Evolutionary conservation across 1,140 invertebrate species (phyloP), one percentile per base, ranked within the genome.

Genomic region (Drosophila kepulauana): DNA sequence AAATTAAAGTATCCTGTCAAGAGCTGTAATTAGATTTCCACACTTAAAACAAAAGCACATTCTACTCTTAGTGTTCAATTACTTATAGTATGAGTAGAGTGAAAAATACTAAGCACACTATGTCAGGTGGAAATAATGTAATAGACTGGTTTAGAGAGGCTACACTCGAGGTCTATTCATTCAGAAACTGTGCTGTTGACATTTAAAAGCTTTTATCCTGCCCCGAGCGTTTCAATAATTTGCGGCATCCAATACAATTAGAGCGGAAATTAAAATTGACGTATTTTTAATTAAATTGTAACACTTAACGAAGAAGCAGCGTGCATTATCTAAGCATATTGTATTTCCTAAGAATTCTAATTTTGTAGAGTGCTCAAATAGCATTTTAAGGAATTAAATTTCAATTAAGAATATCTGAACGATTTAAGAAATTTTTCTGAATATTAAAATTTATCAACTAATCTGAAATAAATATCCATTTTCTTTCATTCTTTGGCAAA

Each of bases 11-110:
- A 51, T 64, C 52, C 13, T 57, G 25, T 46, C 54, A 61, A 49
- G 25, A 68, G 43, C 41, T 61, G 56, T 68, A 78, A 73, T 79
- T 74, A 78, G 67, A 79, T 78, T 78, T 46, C 69, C 51, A 73
- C 57, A 73, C 72, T 79, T 52, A 38, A 28, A 61, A 58, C 41
- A 30, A 30, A 49, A 10, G 7, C 33, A 51, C 11, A 28, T 20
- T 16, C 10, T 3, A 1, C 35, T 72, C 10, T 13, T 6, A 20
- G 33, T 41, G 25, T n/a, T 5, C 28, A 30, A 1, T 52, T 15
- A 52, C n/a, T 15, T 13, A 25, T 11, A 30, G 11, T 30, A 6
- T 30, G 3, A n/a, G 11, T 10, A 41, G 38, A 41, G 38, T 41
- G 20, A 25, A 3, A 20, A 20, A 25, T 25, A 25, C 38, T 10